Conservation (phyloP, 2,113 vertebrate species). For the Castor canadensis region DNA sequence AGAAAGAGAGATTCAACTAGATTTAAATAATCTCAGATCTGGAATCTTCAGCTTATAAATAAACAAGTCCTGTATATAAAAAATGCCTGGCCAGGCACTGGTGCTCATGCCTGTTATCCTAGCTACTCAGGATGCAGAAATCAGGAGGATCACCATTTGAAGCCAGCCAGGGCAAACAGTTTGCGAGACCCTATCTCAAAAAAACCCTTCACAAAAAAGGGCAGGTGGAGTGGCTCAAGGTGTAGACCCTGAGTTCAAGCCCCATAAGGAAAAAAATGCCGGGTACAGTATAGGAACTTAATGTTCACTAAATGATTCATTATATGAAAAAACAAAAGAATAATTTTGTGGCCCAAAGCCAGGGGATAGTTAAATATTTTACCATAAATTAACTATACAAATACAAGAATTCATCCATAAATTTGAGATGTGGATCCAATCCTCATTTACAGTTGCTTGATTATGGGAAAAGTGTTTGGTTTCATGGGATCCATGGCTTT, state of each 20-base stretch:
- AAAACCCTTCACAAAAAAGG: too few relatives aligned
- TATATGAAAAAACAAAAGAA: not conserved
- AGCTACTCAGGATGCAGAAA: too few relatives aligned
- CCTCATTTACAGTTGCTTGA: not conserved
- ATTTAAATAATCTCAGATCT: not conserved
- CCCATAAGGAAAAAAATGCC: too few relatives aligned
- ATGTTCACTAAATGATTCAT: conserved; percentile 16
- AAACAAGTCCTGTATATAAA: not conserved
- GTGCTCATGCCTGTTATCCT: too few relatives aligned
- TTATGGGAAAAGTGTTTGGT: not conserved
- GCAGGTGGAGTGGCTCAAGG: too few relatives aligned
- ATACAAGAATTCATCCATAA: not conserved
- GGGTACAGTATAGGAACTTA: not conserved
- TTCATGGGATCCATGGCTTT: not conserved
- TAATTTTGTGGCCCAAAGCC: not conserved
- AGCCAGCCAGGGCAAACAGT: too few relatives aligned
- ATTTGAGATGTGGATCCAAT: not conserved
- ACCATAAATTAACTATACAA: not conserved
- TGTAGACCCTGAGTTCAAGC: too few relatives aligned
- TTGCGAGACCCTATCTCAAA: too few relatives aligned
- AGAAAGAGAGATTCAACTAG: not conserved
- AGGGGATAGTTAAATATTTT: not conserved
- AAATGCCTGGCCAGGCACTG: not conserved
- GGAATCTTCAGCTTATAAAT: not conserved
- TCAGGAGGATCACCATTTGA: too few relatives aligned